Conservation (phyloP, 2,797 vertebrate species). For the Melanogrammus aeglefinus region DNA sequence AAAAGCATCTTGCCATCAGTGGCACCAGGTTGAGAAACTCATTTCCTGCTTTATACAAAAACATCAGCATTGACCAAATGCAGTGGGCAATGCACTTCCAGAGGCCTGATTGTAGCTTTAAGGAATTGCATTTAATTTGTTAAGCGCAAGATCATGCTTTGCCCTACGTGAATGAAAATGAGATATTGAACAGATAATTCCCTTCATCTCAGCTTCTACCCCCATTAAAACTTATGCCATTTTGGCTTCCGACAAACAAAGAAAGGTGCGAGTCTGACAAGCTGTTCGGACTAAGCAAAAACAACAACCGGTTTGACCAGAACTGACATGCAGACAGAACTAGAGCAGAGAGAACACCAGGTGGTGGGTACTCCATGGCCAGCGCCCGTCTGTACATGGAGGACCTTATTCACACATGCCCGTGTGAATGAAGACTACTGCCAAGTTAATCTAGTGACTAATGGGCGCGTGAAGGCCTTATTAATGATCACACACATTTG, state of each 20-base stretch:
- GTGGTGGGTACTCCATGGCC: not conserved
- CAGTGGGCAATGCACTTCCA: not conserved
- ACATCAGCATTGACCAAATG: not conserved
- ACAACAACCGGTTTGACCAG: not conserved
- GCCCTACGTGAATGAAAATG: not conserved
- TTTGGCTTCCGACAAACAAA: not conserved
- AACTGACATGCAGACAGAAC: not conserved
- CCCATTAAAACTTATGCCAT: not conserved
- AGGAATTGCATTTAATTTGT: not conserved
- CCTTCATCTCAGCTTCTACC: not conserved
- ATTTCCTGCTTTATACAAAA: not conserved
- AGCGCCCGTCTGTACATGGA: not conserved
- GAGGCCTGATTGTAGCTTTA: not conserved
- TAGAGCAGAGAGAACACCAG: not conserved
- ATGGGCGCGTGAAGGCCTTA: not conserved
- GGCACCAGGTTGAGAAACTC: not conserved
- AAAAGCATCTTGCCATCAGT: not conserved
- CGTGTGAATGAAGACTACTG: not conserved
- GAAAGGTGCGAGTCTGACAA: not conserved
- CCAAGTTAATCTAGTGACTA: not conserved
- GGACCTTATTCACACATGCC: not conserved
- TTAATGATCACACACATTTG: not conserved
- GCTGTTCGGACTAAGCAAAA: not conserved
- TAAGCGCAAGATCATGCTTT: not conserved
- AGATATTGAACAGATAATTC: too few relatives aligned